Percentiles rank a stretch among this genome's conserved stretches.
phyloP scores from a whole-genome alignment of 2,113 vertebrate species.

The Ailuropoda melanoleuca region DNA sequence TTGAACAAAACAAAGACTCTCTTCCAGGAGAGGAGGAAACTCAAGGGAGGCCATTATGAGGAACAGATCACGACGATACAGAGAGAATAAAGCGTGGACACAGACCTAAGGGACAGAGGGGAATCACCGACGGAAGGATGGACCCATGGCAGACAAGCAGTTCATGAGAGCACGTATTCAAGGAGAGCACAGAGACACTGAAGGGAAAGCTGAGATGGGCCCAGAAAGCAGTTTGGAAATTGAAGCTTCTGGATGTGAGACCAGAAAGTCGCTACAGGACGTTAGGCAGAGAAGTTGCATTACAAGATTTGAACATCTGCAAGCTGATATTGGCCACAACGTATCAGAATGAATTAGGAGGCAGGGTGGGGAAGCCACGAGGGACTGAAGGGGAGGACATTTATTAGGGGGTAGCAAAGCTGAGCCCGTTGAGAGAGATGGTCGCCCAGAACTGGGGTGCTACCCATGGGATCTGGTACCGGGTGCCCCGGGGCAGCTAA shows the following conservation, averaged over 20 bases:
- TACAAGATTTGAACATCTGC: not conserved
- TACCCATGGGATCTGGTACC: not conserved
- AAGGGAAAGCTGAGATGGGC: too few relatives aligned
- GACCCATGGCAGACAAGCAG: not conserved
- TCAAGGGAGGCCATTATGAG: not conserved
- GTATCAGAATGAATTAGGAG: not conserved
- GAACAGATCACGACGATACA: not conserved
- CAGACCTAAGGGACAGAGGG: not conserved
- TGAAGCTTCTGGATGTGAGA: not conserved
- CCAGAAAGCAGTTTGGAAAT: too few relatives aligned
- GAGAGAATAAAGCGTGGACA: not conserved
- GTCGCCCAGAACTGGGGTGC: not conserved
- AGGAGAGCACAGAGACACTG: fast-evolving
- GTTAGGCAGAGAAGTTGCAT: not conserved
- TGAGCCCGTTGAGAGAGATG: not conserved
- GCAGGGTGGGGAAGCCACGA: not conserved
- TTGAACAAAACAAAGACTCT: not conserved
- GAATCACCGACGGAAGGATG: not conserved
- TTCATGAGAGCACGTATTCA: fast-evolving
- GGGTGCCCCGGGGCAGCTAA: not conserved
- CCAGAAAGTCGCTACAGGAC: not conserved
- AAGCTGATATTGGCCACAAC: not conserved
- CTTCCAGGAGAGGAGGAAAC: not conserved
- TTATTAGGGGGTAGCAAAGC: not conserved
- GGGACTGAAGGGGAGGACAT: not conserved